Conservation (phyloP, 2,797 vertebrate genomes). For the Mareca strepera region DNA sequence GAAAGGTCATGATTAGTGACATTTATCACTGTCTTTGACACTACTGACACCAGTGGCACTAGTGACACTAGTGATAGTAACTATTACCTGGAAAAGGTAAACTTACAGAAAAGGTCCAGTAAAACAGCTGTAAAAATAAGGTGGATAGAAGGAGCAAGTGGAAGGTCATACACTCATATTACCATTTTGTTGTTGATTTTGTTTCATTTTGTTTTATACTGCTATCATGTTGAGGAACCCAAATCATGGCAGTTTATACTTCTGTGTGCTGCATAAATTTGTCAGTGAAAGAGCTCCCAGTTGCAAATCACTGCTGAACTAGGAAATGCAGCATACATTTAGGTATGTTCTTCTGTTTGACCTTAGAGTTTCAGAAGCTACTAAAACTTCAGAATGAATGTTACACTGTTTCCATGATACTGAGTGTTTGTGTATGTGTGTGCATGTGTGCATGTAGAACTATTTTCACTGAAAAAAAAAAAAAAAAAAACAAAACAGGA, state of each 20-base stretch:
- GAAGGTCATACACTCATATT: not conserved
- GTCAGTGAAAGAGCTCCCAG: not conserved
- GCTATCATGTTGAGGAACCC: not conserved
- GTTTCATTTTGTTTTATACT: not conserved
- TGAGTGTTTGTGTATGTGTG: rapidly evolving
- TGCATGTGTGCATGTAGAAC: not conserved
- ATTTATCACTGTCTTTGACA: too few species aligned
- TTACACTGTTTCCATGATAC: not conserved
- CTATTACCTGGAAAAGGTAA: not conserved
- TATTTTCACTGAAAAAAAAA: not conserved
- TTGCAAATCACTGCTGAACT: not conserved
- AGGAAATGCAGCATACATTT: not conserved
- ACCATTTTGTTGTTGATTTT: not conserved
- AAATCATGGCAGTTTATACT: not conserved
- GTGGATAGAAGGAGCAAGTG: not conserved
- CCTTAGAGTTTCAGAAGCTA: not conserved
- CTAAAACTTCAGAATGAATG: not conserved
- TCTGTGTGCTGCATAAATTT: not conserved
- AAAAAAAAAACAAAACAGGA: too few species aligned
- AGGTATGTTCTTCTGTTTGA: not conserved
- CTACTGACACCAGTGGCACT: too few species aligned
- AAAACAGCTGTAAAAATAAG: not conserved
- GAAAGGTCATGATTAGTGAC: not conserved
- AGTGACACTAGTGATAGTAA: too few species aligned
- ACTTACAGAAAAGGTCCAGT: not conserved